Evolutionary conservation across 1,140 invertebrate species (phyloP), one percentile per base, ranked within the genome.

Genomic region (Drosophila chauvacae): DNA sequence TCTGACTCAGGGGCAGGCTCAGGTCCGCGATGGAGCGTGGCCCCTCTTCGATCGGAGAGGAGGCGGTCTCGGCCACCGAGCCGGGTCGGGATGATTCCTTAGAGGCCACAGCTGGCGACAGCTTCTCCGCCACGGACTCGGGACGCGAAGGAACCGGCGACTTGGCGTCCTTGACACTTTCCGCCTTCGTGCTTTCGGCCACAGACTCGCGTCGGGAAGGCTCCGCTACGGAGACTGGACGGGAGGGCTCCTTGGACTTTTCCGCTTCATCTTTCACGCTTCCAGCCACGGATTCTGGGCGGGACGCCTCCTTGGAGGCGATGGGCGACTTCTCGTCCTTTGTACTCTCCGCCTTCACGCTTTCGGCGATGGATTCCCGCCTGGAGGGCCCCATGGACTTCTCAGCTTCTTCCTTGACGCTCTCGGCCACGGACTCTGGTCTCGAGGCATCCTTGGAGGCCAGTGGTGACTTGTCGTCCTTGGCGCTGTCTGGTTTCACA

Each of bases 1-100:
- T 39, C 20, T 80, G 28, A 16, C 30, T 61, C 9, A 82, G 47
- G 14, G 35, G 37, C 37, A 61, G 53, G 3, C 28, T 59, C 1
- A 63, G 33, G 7, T 69, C 69, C 2, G 64, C 64, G 14, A 71
- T 72, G 16, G 60, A 64, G n/a, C 35, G 73, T 0, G 77, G 61
- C 3, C 82, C 90, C 50, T 79, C 69, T 16, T 91, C 90, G 50
- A 91, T 79, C 10, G 90, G 90, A 2, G 90, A 76, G 14, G 90
- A 91, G 50, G 64, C 82, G 1, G 90, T 91, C 45, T 90, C 77
- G 56, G 42, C 41, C 10, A 70, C 63, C 18, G 70, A 83, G 18
- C 30, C 42, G 39, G 75, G 80, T 18, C 71, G 63, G 0, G 81
- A 77, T 16, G 74, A 33, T 44, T 88, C 81, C 62, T 50, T 72